A percentile compares a stretch with the other conserved stretches of the same genome.
These are phyloP conservation scores for Pelecanus crispus DNA, from an alignment of 2,113 vertebrate species.

Conservation along the genomic window DNA sequence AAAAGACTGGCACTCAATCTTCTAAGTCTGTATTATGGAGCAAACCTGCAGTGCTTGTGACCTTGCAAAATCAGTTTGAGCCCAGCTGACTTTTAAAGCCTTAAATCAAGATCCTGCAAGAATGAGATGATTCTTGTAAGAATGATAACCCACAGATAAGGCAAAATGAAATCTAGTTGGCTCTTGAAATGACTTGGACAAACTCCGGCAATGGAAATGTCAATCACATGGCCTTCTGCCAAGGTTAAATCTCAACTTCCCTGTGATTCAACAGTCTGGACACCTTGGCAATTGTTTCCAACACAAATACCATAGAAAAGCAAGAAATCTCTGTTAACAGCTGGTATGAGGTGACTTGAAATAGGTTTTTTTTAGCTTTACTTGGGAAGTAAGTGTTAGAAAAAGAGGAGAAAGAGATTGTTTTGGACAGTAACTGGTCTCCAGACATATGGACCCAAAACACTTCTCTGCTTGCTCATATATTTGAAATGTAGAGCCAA, in stretches of 20 bases:
- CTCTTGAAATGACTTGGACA: conserved; percentile 57
- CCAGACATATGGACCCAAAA: not conserved
- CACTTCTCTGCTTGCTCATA: not conserved
- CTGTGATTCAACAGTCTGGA: conserved; percentile 18
- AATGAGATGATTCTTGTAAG: conserved; percentile 63
- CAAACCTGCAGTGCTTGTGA: conserved; percentile 44
- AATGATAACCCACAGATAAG: conserved; percentile 71
- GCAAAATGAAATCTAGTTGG: conserved; percentile 64
- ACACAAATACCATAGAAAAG: not conserved
- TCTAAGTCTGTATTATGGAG: conserved; percentile 51
- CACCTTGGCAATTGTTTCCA: conserved; percentile 41
- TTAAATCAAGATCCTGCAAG: conserved; percentile 72
- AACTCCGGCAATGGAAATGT: conserved; percentile 64
- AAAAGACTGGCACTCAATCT: conserved; percentile 31
- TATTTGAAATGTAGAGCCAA: not conserved
- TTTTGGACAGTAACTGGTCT: not conserved
- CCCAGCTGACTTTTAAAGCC: conserved; percentile 58
- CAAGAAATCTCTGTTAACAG: conserved; percentile 12
- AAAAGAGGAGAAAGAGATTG: not conserved
- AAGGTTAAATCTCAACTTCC: conserved; percentile 64
- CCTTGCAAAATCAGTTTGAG: conserved; percentile 72
- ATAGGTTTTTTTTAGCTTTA: not conserved
- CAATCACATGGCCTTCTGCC: conserved; percentile 57
- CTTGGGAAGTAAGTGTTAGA: not conserved
- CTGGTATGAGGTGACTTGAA: conserved; percentile 11